Evolutionary conservation across 2,888 invertebrate genomes (phyloP).

Genomic region (Conistra vaccinii): DNA sequence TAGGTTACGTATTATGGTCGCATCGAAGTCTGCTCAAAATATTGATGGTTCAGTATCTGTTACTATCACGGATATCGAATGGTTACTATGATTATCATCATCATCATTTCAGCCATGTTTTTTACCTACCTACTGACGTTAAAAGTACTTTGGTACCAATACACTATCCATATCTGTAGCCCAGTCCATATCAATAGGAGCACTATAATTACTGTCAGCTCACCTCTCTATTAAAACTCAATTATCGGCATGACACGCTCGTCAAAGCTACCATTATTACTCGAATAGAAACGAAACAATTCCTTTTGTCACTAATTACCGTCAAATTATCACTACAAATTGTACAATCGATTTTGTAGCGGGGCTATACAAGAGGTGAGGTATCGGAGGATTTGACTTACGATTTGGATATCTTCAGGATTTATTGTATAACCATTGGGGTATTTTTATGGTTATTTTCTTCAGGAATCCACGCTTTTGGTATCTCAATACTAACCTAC

Average conservation of each 20-base stretch:
- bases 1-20: neutral
- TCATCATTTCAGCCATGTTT: too few species aligned
- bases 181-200: constrained; percentile 24
- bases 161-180: neutral
- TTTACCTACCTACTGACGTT: too few species aligned
- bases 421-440: neutral
- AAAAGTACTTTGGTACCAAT: neutral
- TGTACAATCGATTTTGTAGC: constrained; percentile 49
- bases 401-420: neutral
- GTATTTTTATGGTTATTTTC: neutral
- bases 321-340: constrained; percentile 65
- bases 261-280: constrained; percentile 60
- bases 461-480: neutral
- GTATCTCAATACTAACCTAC: neutral
- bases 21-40: neutral
- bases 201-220: constrained; percentile 50
- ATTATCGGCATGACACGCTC: constrained; percentile 60
- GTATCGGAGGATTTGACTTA: neutral
- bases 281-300: constrained; percentile 45
- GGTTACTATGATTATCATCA: too few species aligned
- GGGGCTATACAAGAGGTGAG: constrained; percentile 1
- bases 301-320: constrained; percentile 52
- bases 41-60: too few species aligned
- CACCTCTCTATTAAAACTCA: constrained; percentile 60
- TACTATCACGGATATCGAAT: too few species aligned